phyloP scores from a whole-genome alignment of 2,888 invertebrate genomes.

The Catocala sponsa region DNA sequence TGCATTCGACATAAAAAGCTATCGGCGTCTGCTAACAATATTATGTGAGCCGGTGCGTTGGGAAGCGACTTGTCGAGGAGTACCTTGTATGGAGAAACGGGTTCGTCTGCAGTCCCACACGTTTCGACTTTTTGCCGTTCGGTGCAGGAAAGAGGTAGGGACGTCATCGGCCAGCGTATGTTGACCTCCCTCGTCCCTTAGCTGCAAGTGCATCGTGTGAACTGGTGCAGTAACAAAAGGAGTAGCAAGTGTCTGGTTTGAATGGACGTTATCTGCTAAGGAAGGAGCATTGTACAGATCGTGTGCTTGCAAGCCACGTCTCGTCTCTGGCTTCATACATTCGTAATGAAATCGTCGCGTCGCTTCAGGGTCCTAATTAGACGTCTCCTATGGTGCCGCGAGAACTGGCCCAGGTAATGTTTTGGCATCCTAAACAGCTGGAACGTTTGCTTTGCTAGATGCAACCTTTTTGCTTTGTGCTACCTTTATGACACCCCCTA shows the following conservation, averaged over 20 bases:
- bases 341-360: slow-evolving; percentile 79
- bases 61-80: slow-evolving; percentile 82
- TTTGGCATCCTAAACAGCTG: slow-evolving; percentile 39
- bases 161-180: slow-evolving; percentile 63
- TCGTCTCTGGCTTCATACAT: slow-evolving; percentile 74
- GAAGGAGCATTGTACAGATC: slow-evolving; percentile 80
- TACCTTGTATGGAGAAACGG: slow-evolving; percentile 86
- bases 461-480: slow-evolving; percentile 27
- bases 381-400: slow-evolving; percentile 54
- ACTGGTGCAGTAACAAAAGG: slow-evolving; percentile 58
- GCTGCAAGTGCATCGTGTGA: slow-evolving; percentile 37
- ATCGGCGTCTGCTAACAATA: slow-evolving; percentile 86
- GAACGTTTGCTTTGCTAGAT: slow-evolving; percentile 26
- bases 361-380: slow-evolving; percentile 73
- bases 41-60: slow-evolving; percentile 86
- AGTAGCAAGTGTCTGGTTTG: slow-evolving; percentile 58
- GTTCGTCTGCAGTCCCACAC: slow-evolving; percentile 87
- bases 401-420: slow-evolving; percentile 38
- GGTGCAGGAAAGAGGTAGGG: slow-evolving; percentile 80
- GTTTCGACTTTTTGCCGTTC: slow-evolving; percentile 84
- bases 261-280: slow-evolving; percentile 66
- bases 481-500: neutral
- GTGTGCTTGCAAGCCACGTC: slow-evolving; percentile 80
- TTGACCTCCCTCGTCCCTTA: slow-evolving; percentile 64
- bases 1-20: slow-evolving; percentile 88